These are phyloP conservation scores for Phyllotreta cruciferae DNA, from an alignment of 2,888 invertebrate species.

Conservation along the genomic window DNA sequence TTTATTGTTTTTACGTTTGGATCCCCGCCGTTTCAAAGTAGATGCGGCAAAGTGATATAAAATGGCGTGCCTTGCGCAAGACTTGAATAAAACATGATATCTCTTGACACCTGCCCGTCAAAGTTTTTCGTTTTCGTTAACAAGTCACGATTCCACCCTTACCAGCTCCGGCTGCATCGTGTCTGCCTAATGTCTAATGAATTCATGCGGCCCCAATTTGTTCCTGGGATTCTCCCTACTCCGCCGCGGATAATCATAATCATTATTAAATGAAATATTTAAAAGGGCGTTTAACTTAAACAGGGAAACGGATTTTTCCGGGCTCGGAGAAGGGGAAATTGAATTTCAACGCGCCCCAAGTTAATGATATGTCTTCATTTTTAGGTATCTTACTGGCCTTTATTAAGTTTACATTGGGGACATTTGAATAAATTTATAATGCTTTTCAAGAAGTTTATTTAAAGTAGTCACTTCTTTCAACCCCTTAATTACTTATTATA, in stretches of 20 bases:
- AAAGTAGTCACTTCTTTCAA: no score
- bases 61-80: constrained; percentile 40
- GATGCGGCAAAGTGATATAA: constrained; percentile 43
- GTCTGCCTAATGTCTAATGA: constrained; percentile 22
- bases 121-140: constrained; percentile 36
- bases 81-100: constrained; percentile 47
- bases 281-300: constrained; percentile 5
- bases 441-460: no score
- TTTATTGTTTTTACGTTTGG: background rate
- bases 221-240: constrained; percentile 4
- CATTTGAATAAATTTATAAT: no score
- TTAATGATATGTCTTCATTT: no score
- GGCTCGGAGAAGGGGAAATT: background rate
- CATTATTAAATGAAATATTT: constrained; percentile 19
- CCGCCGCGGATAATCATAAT: constrained; percentile 16
- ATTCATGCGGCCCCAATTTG: constrained; percentile 23
- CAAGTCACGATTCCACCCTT: constrained; percentile 38
- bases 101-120: constrained; percentile 46
- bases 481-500: no score
- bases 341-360: background rate
- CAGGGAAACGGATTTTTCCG: background rate
- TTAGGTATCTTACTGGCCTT: no score
- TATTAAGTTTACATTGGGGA: no score
- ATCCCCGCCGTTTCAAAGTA: constrained; percentile 36
- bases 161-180: constrained; percentile 4